Percentiles rank a stretch among this genome's conserved stretches.
phyloP scores from a whole-genome alignment of 1,140 invertebrate species.

The Danaus melanippus region DNA sequence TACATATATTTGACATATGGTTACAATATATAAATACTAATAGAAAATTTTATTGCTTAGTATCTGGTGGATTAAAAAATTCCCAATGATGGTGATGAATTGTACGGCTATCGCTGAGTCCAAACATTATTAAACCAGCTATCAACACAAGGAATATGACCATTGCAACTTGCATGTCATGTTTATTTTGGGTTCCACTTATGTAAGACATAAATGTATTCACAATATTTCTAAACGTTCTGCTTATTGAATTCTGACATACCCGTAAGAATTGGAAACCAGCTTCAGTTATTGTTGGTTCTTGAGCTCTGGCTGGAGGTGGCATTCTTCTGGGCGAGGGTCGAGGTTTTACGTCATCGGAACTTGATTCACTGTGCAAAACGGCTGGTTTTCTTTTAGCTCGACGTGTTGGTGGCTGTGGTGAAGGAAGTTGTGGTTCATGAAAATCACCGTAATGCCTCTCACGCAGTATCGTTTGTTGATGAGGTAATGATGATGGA shows the following conservation, averaged over 20 bases:
- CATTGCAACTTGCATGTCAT: conserved; percentile 80
- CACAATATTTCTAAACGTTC: conserved; percentile 77
- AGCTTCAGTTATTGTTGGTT: conserved; percentile 75
- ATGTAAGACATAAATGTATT: conserved; percentile 74
- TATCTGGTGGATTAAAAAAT: conserved; percentile 82
- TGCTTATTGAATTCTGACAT: conserved; percentile 75
- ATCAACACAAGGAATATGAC: conserved; percentile 83
- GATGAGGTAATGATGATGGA: conserved; percentile 56
- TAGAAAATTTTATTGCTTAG: conserved; percentile 36
- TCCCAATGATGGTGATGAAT: conserved; percentile 88
- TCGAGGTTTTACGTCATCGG: conserved; percentile 59
- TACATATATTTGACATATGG: no score
- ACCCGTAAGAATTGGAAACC: conserved; percentile 77
- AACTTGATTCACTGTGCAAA: conserved; percentile 63
- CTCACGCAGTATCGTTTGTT: conserved; percentile 56
- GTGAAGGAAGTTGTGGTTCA: conserved; percentile 44
- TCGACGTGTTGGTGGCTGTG: conserved; percentile 47
- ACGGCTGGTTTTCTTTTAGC: conserved; percentile 53
- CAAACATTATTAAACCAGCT: conserved; percentile 79
- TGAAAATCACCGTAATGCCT: conserved; percentile 43
- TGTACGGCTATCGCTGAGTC: conserved; percentile 78
- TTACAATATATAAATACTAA: no score
- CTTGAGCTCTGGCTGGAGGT: conserved; percentile 53
- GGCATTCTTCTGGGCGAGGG: conserved; percentile 60
- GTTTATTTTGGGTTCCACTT: conserved; percentile 74